These are phyloP conservation scores for Proterorhinus semilunaris DNA, from an alignment of 2,113 vertebrate genomes.

Conservation along the genomic window DNA sequence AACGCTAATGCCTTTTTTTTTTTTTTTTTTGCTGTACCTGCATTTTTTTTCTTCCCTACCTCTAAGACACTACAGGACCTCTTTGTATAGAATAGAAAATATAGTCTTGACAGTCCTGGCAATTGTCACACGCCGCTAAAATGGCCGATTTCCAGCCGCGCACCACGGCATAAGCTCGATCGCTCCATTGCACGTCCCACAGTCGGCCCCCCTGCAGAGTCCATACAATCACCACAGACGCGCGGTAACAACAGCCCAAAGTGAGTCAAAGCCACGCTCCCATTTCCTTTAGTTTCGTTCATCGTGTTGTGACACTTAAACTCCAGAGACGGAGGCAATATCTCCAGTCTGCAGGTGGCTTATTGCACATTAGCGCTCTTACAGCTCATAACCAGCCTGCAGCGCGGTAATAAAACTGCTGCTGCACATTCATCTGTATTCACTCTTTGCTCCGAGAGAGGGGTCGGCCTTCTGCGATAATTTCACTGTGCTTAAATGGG, in stretches of 20 bases:
- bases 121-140: too few relatives aligned
- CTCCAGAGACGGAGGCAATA: too few relatives aligned
- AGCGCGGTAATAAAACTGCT: conserved; percentile 43
- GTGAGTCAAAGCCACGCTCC: neutral
- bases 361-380: conserved; percentile 8
- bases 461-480: too few relatives aligned
- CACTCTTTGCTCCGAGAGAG: neutral
- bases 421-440: conserved; percentile 39
- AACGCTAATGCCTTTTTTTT: too few relatives aligned
- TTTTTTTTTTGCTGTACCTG: too few relatives aligned
- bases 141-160: too few relatives aligned
- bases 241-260: neutral
- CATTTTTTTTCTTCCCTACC: too few relatives aligned
- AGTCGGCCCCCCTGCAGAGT: neutral
- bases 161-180: too few relatives aligned
- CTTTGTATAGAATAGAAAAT: too few relatives aligned
- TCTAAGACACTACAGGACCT: too few relatives aligned
- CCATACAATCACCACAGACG: neutral
- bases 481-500: too few relatives aligned
- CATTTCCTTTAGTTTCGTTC: neutral
- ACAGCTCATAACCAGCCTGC: conserved; percentile 32
- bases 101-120: too few relatives aligned
- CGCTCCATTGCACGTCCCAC: neutral
- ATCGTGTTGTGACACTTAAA: neutral
- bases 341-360: conserved; percentile 19